Evolutionary conservation across 2,888 invertebrate species (phyloP).

Genomic region (Parnassius mnemosyne): DNA sequence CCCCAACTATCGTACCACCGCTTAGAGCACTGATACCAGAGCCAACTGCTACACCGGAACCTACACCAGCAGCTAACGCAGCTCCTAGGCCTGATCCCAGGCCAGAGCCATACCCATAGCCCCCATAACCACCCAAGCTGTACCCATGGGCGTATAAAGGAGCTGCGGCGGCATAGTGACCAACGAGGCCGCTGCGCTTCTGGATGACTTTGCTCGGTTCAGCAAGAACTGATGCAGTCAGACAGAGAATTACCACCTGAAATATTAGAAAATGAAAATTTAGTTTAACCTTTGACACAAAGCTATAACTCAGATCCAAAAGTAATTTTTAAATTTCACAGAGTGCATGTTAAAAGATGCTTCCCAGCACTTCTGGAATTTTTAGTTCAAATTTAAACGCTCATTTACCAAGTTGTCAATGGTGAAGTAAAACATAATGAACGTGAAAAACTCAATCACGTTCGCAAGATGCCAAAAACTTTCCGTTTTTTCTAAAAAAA

Average conservation of each 20-base stretch:
- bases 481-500: too few species aligned
- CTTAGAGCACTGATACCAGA: constrained; percentile 36
- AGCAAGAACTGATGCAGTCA: constrained; percentile 63
- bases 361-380: too few species aligned
- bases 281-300: too few species aligned
- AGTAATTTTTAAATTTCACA: too few species aligned
- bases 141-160: constrained; percentile 33
- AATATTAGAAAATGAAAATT: constrained; percentile 32
- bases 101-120: constrained; percentile 33
- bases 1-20: constrained; percentile 57
- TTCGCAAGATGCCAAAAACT: too few species aligned
- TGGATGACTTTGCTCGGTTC: constrained; percentile 71
- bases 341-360: too few species aligned
- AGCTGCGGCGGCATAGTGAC: constrained; percentile 54
- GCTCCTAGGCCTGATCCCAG: constrained; percentile 29
- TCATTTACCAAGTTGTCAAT: too few species aligned
- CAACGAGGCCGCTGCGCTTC: constrained; percentile 67
- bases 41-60: constrained; percentile 29
- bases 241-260: constrained; percentile 59
- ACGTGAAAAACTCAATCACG: too few species aligned
- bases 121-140: constrained; percentile 39
- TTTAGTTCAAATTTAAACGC: too few species aligned
- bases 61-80: constrained; percentile 8
- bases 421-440: too few species aligned
- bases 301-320: too few species aligned